These are phyloP conservation scores for Apogon hyalosoma DNA, from an alignment of 2,797 vertebrate species.

Conservation along the genomic window DNA sequence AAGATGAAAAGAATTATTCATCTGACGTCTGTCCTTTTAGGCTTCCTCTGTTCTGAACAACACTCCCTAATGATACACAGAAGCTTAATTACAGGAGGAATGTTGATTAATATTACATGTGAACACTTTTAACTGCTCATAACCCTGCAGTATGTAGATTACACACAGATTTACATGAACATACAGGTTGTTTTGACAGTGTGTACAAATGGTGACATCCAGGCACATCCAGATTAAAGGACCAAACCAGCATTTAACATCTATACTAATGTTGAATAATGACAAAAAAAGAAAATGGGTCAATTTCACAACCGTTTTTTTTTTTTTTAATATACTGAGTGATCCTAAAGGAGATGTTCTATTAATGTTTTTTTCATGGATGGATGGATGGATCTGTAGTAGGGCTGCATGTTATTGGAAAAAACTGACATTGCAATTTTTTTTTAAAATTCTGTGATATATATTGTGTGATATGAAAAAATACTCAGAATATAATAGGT, in stretches of 20 bases:
- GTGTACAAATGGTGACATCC: constrained; percentile 6
- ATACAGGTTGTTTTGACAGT: constrained; percentile 34
- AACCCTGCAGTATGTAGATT: constrained; percentile 36
- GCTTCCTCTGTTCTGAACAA: constrained; percentile 66
- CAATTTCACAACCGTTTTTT: no score
- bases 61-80: constrained; percentile 44
- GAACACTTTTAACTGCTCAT: constrained; percentile 29
- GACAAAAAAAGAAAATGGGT: no score
- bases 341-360: no score
- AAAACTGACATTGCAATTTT: no score
- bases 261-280: no score
- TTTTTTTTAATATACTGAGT: no score
- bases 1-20: constrained; percentile 81
- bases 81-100: constrained; percentile 66
- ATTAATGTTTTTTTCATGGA: no score
- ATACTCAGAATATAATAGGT: no score
- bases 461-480: no score
- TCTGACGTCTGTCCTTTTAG: constrained; percentile 67
- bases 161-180: constrained; percentile 24
- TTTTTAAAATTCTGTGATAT: no score
- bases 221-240: neutral
- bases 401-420: no score
- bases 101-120: constrained; percentile 71
- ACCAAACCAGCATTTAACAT: neutral
- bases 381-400: no score